A percentile compares a stretch with the other conserved stretches of the same genome.
Conservation (phyloP, 2,113 vertebrate genomes). For the Pavo muticus region DNA sequence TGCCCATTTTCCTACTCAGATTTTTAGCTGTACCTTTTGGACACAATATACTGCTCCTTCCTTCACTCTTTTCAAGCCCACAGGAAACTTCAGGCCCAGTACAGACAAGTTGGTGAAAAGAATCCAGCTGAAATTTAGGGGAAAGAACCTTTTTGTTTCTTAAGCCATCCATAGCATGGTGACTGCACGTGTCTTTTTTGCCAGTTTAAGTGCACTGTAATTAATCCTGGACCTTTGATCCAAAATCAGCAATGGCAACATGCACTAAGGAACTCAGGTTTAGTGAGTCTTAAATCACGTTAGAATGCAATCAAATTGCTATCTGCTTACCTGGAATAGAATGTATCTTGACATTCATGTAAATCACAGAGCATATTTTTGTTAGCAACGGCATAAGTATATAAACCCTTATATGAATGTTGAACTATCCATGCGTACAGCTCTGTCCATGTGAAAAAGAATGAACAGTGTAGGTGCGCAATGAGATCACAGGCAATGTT, state of each 20-base stretch:
- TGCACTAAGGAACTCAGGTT: neutral
- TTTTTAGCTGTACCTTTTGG: neutral
- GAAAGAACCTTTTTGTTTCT: neutral
- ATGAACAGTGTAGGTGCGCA: neutral
- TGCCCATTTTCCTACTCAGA: neutral
- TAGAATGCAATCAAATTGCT: neutral
- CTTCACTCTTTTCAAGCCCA: neutral
- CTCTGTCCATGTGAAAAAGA: neutral
- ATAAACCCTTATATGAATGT: neutral
- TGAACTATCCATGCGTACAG: neutral
- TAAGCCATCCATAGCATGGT: neutral
- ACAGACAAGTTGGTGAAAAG: neutral
- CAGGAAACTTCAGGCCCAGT: neutral
- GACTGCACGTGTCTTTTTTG: neutral
- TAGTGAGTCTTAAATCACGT: neutral
- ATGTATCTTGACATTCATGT: neutral
- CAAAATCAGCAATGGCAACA: neutral
- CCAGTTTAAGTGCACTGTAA: neutral
- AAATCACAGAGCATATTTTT: neutral
- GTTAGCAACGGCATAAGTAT: neutral
- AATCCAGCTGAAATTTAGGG: neutral
- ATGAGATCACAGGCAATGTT: neutral
- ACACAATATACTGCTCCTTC: neutral
- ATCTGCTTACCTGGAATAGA: neutral
- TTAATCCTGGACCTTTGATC: neutral